Percentiles rank a stretch among this genome's conserved stretches.
phyloP scores from a whole-genome alignment of 2,797 vertebrate species.

The Cossypha caffra region DNA sequence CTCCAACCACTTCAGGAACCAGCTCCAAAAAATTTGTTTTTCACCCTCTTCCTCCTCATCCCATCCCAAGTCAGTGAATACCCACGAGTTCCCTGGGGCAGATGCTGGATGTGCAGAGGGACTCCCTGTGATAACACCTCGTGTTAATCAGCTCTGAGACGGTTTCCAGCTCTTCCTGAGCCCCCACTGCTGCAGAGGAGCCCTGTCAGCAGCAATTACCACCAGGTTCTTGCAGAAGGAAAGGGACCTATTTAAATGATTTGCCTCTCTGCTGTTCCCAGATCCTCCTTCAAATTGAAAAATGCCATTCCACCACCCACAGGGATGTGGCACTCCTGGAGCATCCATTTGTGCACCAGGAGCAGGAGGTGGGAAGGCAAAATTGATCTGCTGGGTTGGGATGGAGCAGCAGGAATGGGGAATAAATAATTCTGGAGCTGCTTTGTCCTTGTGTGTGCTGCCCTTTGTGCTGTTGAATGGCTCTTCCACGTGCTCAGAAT shows the following conservation, averaged over 20 bases:
- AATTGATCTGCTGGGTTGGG: rapidly evolving
- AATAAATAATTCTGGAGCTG: neutral
- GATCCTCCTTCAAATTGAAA: neutral
- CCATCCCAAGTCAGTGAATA: neutral
- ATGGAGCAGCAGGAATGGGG: neutral
- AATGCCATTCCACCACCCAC: neutral
- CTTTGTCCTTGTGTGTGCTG: rapidly evolving
- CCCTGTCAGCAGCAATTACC: slow-evolving; percentile 42
- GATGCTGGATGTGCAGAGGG: neutral
- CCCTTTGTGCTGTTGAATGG: neutral
- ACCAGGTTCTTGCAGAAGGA: neutral
- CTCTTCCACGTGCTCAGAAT: neutral
- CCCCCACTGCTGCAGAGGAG: neutral
- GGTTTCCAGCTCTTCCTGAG: slow-evolving; percentile 53
- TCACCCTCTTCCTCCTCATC: neutral
- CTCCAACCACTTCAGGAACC: neutral
- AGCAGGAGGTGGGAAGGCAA: neutral
- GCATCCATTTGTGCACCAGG: neutral
- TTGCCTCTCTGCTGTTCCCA: neutral
- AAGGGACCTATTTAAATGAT: neutral
- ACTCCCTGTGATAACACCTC: neutral
- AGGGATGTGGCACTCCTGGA: neutral
- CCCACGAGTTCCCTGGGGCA: neutral
- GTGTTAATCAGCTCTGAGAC: neutral
- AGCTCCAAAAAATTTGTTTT: neutral